Base-by-base conservation (phyloP, 2,888 invertebrate species). In the Drosophila kambysellisi region DNA sequence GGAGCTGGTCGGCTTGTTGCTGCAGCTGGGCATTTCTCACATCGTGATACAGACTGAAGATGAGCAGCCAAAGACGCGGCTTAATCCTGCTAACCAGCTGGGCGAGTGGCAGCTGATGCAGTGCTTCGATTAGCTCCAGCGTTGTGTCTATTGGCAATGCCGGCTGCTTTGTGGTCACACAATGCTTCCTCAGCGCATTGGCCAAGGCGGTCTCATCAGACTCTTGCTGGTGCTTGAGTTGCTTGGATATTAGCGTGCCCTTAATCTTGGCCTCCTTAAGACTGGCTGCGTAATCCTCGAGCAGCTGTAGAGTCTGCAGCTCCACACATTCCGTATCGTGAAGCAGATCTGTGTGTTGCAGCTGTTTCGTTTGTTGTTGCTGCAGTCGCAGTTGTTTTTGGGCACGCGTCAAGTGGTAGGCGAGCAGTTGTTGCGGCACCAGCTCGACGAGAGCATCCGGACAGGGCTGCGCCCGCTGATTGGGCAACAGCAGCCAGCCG, bases 1-100 rank as follows among this genome's bases (percentile, higher is more conserved):
- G 68, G 17, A 88, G 76, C 68, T 56, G 85, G 54, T 37, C 74
- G 56, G 25, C 81, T 70, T 17, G 86, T 76, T 62, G 75, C 46
- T 9, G 1, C 53, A 72, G 58, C 30, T 85, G 65, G 3, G 57
- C 63, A 4, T 68, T 57, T 11, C 59, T 67, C 20, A 92, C 72
- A 70, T 93, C 93, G 35, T 83, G 79, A 53, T 90, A 89, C 0
- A 93, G 71, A 0, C 86, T 86, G 5, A 93, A 72, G 46, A 91
- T 79, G 6, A 92, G 72, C 56, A 90, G 73, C 78, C 91, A 91
- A 7, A 93, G 70, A 0, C 89, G 66, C 3, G 65, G 72, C 70
- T 93, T 93, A 17, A 79, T 75, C 6, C 79, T 70, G 12, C 70
- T 64, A 7, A 86, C 71, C 37, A 92, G 78, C 60, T 88, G 89